Base-by-base conservation (phyloP, 2,113 vertebrate species). In the Semnornis frantzii region DNA sequence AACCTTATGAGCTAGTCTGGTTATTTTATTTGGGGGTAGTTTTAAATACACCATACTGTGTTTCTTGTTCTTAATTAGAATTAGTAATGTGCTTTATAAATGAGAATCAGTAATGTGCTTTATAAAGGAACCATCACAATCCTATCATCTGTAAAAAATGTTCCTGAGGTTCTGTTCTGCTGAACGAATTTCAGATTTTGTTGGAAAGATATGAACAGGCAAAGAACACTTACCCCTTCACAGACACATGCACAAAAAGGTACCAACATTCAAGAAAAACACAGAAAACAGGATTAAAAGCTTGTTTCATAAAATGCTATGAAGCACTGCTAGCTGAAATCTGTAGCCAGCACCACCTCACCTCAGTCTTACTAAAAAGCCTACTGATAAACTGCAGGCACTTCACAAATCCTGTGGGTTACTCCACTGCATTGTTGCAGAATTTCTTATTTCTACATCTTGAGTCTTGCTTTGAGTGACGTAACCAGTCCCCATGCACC, bases 241-340 rank as follows among this genome's bases (percentile, higher is more conserved):
- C 44, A 73, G 6, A 25, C 19, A 30, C 0, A 9, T 0, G 3
- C 21, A n/a, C 16, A 54, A 9, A 6, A 70, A 20, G 4, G 42
- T 8, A 37, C 16, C 9, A 7, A 50, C 25, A 62, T 15, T 76
- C 42, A 62, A 21, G 46, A 62, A 80, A 66, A 70, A n/a, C 8
- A 13, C 16, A 69, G 44, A 60, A 82, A 3, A 6, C 31, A 48
- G 23, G 24, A 84, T 79, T 81, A 58, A 82, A 92, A 86, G 12
- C 5, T 72, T 58, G 33, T 55, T 92, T 75, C 59, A 69, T 50
- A 37, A 88, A 86, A 66, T 25, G 27, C n/a, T 46, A 82, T 1
- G 6, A 84, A 44, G 50, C 4, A 69, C 4, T 5, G 48, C 75
- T 66, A 62, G 39, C 34, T 76, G 62, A 54, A 44, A 79, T 12